Percentiles rank a stretch among this genome's conserved stretches.
Evolutionary conservation across 2,797 vertebrate species (phyloP).

Genomic region (Anabacerthia variegaticeps): DNA sequence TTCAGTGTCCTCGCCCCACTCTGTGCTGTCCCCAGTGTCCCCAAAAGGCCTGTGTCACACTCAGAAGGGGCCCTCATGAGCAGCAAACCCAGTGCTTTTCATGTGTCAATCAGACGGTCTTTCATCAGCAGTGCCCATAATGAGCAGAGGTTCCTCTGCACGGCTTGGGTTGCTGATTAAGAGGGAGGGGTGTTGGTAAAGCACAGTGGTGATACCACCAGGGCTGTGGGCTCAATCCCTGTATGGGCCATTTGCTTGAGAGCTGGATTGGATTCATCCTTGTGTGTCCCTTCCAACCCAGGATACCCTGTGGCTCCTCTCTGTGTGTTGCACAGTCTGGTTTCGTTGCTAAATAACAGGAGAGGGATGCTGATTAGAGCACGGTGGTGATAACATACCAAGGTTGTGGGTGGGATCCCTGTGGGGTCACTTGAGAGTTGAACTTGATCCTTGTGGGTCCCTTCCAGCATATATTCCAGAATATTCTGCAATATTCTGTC

Average conservation of each 20-base stretch:
- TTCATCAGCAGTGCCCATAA: neutral
- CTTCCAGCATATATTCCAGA: too few relatives aligned
- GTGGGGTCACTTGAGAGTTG: too few relatives aligned
- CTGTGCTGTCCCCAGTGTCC: neutral
- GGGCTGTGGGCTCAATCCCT: too few relatives aligned
- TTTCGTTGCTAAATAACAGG: neutral
- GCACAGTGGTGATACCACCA: too few relatives aligned
- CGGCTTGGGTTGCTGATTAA: neutral
- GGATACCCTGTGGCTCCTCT: neutral
- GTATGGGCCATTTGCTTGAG: too few relatives aligned
- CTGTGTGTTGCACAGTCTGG: neutral
- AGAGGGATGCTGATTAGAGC: neutral
- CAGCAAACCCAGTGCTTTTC: neutral
- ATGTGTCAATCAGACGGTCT: too few relatives aligned
- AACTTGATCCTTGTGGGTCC: too few relatives aligned
- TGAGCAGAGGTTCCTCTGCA: neutral
- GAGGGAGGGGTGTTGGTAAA: neutral
- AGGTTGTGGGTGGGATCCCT: too few relatives aligned
- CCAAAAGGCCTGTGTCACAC: accelerated
- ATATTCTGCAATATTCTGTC: neutral
- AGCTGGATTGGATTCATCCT: too few relatives aligned
- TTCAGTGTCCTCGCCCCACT: accelerated
- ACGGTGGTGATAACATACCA: too few relatives aligned
- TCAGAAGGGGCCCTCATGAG: accelerated
- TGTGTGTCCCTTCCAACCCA: too few relatives aligned